Conservation (phyloP, 2,797 vertebrate genomes). For the Thunnus albacares region DNA sequence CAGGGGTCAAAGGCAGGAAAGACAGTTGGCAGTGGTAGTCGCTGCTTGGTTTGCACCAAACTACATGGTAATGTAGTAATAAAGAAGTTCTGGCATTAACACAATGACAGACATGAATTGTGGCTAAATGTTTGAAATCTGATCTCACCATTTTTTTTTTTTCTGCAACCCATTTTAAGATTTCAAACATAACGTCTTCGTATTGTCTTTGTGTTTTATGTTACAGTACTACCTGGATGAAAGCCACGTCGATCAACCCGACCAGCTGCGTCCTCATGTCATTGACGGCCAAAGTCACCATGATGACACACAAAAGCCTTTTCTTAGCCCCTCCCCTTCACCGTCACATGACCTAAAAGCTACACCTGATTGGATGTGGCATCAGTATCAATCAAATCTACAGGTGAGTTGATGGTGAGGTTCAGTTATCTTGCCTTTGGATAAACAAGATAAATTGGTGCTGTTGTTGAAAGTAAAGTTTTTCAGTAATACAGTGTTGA, state of each 20-base stretch:
- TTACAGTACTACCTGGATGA: constrained; percentile 32
- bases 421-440: background rate
- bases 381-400: constrained; percentile 7
- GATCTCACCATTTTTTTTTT: too few relatives aligned
- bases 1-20: too few relatives aligned
- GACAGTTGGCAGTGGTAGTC: too few relatives aligned
- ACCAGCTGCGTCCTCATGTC: constrained; percentile 17
- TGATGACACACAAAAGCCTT: background rate
- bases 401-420: constrained; percentile 50
- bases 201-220: constrained; percentile 8
- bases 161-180: too few relatives aligned
- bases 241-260: constrained; percentile 5
- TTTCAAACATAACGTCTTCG: too few relatives aligned
- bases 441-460: background rate
- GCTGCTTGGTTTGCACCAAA: too few relatives aligned
- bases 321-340: background rate
- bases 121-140: too few relatives aligned
- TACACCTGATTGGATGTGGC: constrained; percentile 23
- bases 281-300: constrained; percentile 2
- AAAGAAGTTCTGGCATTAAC: too few relatives aligned
- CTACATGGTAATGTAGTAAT: too few relatives aligned
- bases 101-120: too few relatives aligned
- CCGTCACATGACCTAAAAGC: constrained; percentile 48
- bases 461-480: background rate
- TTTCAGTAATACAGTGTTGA: too few relatives aligned